These are phyloP conservation scores for Strigamia transsilvanica DNA, from an alignment of 2,888 invertebrate genomes.

Conservation along the genomic window DNA sequence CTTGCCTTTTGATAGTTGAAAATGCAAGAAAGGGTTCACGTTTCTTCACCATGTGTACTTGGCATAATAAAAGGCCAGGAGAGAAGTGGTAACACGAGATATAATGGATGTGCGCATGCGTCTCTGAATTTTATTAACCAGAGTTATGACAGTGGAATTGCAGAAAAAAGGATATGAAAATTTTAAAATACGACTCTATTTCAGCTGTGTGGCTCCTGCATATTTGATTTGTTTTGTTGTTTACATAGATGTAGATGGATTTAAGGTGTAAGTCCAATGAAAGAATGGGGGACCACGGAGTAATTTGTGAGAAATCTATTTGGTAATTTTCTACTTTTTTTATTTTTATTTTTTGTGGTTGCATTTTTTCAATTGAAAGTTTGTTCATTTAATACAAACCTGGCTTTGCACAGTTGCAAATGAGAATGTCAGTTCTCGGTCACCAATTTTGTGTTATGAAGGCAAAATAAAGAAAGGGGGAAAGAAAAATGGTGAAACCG, in stretches of 20 bases:
- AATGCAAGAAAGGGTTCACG: conserved; percentile 24
- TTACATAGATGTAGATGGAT: neutral
- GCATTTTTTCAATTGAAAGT: neutral
- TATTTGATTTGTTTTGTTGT: conserved; percentile 46
- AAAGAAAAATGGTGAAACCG: neutral
- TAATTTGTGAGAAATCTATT: neutral
- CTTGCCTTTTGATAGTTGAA: conserved; percentile 37
- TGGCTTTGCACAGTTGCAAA: conserved; percentile 7
- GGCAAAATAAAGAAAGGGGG: neutral
- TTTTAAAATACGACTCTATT: conserved; percentile 36
- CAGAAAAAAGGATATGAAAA: conserved; percentile 40
- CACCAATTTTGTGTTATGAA: neutral
- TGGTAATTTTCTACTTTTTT: neutral
- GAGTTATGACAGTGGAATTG: conserved; percentile 28
- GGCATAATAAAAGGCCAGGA: conserved; percentile 20
- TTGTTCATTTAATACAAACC: neutral
- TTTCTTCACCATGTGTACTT: conserved; percentile 1
- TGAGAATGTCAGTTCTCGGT: conserved; percentile 26
- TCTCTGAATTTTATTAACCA: conserved; percentile 41
- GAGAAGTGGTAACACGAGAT: conserved; percentile 43
- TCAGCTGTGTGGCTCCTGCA: neutral
- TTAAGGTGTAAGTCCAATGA: no score
- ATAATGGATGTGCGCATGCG: conserved; percentile 49
- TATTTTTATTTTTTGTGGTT: neutral
- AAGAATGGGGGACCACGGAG: neutral